Evolutionary conservation across 2,113 vertebrate species (phyloP), one percentile per base, ranked within the genome.

Genomic region (Campylorhamphus procurvoides): DNA sequence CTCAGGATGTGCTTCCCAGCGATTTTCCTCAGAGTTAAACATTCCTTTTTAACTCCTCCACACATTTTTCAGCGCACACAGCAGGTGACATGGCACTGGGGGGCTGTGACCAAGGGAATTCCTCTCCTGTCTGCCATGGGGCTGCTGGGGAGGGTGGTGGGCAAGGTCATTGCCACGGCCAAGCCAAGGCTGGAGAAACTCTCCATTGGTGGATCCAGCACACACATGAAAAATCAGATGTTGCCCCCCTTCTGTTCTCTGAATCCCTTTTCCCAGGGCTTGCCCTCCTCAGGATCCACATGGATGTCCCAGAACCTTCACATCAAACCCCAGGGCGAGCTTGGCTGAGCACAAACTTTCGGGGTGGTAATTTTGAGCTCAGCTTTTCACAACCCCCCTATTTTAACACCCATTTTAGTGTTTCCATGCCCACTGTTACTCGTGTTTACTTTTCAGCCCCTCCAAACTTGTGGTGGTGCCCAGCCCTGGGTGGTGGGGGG

Each of bases 301-400:
- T 0, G 3, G 3, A 17, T 10, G 28, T 27, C 44, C 58, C 8
- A 15, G 0, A 0, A 9, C 20, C 35, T 74, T 29, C 29, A 33
- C 56, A 20, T 10, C 25, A 22, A 50, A 59, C 19, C 18, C 33
- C 16, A 2, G 9, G 14, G 2, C 20, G 29, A 33, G 3, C 3
- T 37, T 18, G 7, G 25, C 35, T 31, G 8, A 39, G 18, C 50
- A 20, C 29, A 39, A 22, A 47, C 55, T 22, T 22, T n/a, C 52
- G 25, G 60, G 35, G 25, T 31, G 24, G 10, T 2, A 9, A 4
- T 11, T 74, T 58, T 46, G 17, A 50, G 53, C 40, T 86, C 74
- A 14, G 28, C 4, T 19, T 50, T 64, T 15, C 19, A 3, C 33
- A 17, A 37, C 37, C 37, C 16, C 46, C 25, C 3, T 52, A n/a